Base-by-base conservation (phyloP, 2,797 vertebrate species). In the Odontamblyopus lacepedii region DNA sequence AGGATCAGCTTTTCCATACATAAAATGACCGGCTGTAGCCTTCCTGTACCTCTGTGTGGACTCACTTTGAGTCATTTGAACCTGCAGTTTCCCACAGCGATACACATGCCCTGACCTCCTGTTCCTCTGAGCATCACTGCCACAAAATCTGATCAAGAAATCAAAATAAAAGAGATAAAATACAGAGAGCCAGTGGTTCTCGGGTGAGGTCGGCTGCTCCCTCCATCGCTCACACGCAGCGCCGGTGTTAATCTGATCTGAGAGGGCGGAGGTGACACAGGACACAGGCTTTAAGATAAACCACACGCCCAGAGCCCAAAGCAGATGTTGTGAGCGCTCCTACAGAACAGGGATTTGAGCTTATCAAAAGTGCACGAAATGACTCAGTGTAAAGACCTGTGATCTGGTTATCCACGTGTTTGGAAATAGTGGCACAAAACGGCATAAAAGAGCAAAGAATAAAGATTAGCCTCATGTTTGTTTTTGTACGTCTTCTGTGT, bases 101-200 rank as follows among this genome's bases (percentile, higher is more conserved):
- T 38, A 8, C 30, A 51, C 27, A 2, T 4, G 3, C 15, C 48
- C 29, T 65, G 73, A 70, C 77, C 78, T 56, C 70, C 67, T 70
- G 50, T 53, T 65, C 71, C 26, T 51, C n/a, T 18, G 55, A 72
- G 70, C 65, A 41, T 16, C 74, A 15, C 55, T 71, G 67, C 75
- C 68, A 76, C 60, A 64, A 78, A 73, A 75, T 69, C 7, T 27
- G 65, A 18, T 35, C 8, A 5, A 56, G 61, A 79, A 74, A 73
- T 38, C 9, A 38, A 38, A 38, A 38, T 38, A 38, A 38, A 38
- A 38, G 35, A 11, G 19, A 15, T 7, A 7, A 51, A 51, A 63
- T 19, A 65, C 9, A 64, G 6, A 44, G 56, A 53, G 19, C 23
- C 8, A 5, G 5, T 2, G 30, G 50, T n/a, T 2, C 6, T 2